A percentile compares a stretch with the other conserved stretches of the same genome.
Evolutionary conservation across 2,797 vertebrate species (phyloP).

Genomic region (Poeciliopsis paucimaculata): DNA sequence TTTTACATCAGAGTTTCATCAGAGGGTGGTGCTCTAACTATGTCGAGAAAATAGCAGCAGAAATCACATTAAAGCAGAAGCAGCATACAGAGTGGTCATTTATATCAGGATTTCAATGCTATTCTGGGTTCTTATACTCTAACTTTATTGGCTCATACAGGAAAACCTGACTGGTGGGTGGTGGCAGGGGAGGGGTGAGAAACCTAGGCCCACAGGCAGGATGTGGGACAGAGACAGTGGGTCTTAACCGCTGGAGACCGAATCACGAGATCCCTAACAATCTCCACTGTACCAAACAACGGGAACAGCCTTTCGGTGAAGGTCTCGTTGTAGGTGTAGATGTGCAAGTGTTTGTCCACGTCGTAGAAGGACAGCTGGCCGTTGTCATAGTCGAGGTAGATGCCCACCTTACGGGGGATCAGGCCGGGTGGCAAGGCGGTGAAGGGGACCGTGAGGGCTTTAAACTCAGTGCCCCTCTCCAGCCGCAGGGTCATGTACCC

Average conservation of each 20-base stretch:
- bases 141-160: conserved; percentile 41
- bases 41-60: conserved; percentile 48
- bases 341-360: conserved; percentile 76
- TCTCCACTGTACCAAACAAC: conserved; percentile 84
- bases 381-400: conserved; percentile 80
- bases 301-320: conserved; percentile 81
- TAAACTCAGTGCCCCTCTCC: conserved; percentile 83
- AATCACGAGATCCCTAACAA: conserved; percentile 82
- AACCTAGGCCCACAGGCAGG: conserved; percentile 79
- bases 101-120: conserved; percentile 44
- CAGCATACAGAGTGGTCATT: conserved; percentile 51
- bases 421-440: conserved; percentile 74
- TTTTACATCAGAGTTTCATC: conserved; percentile 47
- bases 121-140: conserved; percentile 44
- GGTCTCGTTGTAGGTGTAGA: conserved; percentile 84
- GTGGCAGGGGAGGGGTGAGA: not conserved
- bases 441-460: conserved; percentile 84
- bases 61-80: conserved; percentile 66
- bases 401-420: conserved; percentile 79
- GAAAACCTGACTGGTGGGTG: not conserved
- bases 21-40: conserved; percentile 36
- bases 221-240: conserved; percentile 70
- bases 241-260: conserved; percentile 64
- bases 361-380: conserved; percentile 85
- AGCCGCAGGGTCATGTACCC: conserved; percentile 83